Evolutionary conservation across 1,140 invertebrate genomes (phyloP).

Genomic region (Leptopilina boulardi): DNA sequence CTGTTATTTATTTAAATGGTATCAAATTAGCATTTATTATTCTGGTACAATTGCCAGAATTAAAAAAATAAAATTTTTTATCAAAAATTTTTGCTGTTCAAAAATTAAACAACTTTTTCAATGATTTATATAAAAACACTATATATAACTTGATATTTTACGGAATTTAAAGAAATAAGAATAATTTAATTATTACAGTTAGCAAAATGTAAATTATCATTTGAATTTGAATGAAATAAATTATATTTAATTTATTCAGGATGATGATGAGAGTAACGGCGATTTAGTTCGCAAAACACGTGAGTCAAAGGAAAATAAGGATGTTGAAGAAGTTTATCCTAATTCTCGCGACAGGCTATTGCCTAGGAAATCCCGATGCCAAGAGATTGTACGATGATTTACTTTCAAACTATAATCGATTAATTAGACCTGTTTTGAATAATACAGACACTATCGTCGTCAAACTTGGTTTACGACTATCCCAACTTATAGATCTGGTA

Average conservation of each 20-base stretch:
- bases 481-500: slow-evolving; percentile 97
- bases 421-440: slow-evolving; percentile 94
- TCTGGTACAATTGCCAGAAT: too few species aligned
- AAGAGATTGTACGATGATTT: slow-evolving; percentile 96
- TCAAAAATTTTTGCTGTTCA: too few species aligned
- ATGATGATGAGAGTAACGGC: slow-evolving; percentile 39
- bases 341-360: slow-evolving; percentile 58
- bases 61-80: too few species aligned
- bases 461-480: slow-evolving; percentile 92
- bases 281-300: slow-evolving; percentile 42
- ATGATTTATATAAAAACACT: too few species aligned
- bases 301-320: slow-evolving; percentile 53
- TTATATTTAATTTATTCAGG: slow-evolving; percentile 50
- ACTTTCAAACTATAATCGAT: slow-evolving; percentile 96
- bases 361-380: slow-evolving; percentile 88
- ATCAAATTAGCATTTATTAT: too few species aligned
- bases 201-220: slow-evolving; percentile 21
- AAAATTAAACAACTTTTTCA: too few species aligned
- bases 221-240: slow-evolving; percentile 43
- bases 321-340: slow-evolving; percentile 56
- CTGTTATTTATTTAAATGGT: too few species aligned
- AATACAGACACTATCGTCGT: slow-evolving; percentile 95
- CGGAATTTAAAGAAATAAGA: too few species aligned
- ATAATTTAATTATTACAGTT: slow-evolving; percentile 43
- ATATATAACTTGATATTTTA: too few species aligned